phyloP scores from a whole-genome alignment of 2,113 vertebrate genomes.

The Spermophilus dauricus region DNA sequence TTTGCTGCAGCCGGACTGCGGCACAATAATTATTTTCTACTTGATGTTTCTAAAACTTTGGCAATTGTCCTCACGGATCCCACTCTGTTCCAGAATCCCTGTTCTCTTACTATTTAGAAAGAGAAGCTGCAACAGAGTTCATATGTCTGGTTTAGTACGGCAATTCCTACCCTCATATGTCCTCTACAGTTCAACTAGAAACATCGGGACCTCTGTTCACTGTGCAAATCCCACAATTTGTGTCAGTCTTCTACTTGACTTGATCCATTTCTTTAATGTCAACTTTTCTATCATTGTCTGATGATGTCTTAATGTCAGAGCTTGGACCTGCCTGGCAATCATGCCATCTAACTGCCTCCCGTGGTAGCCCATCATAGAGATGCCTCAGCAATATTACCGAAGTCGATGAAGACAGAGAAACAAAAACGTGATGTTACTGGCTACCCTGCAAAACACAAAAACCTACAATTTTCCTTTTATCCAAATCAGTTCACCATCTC shows the following conservation, averaged over 20 bases:
- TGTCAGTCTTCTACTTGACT: conserved; percentile 38
- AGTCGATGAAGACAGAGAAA: conserved; percentile 56
- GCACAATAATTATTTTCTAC: not conserved
- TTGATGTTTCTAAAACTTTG: not conserved
- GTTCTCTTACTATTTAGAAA: not conserved
- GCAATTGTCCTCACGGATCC: not conserved
- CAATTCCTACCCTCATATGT: not conserved
- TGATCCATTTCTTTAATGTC: conserved; percentile 52
- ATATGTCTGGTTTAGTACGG: not conserved
- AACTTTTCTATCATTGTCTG: conserved; percentile 53
- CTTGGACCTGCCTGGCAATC: conserved; percentile 9
- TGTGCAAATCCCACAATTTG: conserved; percentile 16
- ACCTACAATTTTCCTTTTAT: conserved; percentile 72
- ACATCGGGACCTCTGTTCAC: not conserved
- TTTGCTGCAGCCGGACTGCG: no score
- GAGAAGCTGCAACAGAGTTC: not conserved
- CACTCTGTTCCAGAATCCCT: not conserved
- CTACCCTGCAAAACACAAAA: conserved; percentile 58
- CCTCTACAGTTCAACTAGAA: not conserved
- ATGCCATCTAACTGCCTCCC: conserved; percentile 20
- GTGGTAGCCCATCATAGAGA: conserved; percentile 61
- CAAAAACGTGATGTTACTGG: conserved; percentile 61
- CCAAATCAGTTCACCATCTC: conserved; percentile 54
- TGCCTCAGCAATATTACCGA: conserved; percentile 43
- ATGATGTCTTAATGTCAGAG: conserved; percentile 58